Conservation (phyloP, 2,113 vertebrate genomes). For the Oncorhynchus masou region DNA sequence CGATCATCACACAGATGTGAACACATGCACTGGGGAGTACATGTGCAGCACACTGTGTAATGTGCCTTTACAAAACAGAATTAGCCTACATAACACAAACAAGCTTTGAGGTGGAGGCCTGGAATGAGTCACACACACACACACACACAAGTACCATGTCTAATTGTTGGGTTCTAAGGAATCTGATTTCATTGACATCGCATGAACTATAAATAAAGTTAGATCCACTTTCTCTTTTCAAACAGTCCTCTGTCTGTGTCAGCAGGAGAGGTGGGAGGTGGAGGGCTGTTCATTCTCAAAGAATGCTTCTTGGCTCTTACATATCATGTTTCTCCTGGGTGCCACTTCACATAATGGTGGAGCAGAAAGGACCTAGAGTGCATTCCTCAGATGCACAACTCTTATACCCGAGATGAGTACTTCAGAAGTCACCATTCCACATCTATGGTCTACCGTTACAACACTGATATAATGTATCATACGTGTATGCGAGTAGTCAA, state of each 20-base stretch:
- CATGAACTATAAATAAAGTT: slow-evolving; percentile 29
- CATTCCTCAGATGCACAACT: slow-evolving; percentile 17
- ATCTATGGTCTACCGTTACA: too few relatives aligned
- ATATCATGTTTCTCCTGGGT: slow-evolving; percentile 41
- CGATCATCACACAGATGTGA: not conserved
- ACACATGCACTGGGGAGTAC: too few relatives aligned
- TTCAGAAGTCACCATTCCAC: too few relatives aligned
- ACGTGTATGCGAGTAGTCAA: not conserved
- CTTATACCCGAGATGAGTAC: too few relatives aligned
- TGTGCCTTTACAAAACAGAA: not conserved
- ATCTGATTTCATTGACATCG: slow-evolving; percentile 4
- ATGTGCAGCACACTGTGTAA: not conserved
- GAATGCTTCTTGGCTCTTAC: slow-evolving; percentile 43
- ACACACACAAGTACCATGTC: too few relatives aligned
- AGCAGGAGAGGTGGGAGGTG: not conserved
- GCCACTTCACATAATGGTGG: slow-evolving; percentile 35
- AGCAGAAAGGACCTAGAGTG: not conserved
- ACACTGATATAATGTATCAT: too few relatives aligned
- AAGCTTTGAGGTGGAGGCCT: not conserved
- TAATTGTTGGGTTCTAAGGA: not conserved
- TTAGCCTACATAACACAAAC: not conserved
- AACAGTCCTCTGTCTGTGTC: not conserved
- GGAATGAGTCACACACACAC: not conserved
- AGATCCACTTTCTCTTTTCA: slow-evolving; percentile 1
- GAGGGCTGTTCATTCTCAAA: slow-evolving; percentile 34